Base-by-base conservation (phyloP, 2,797 vertebrate genomes). In the Muscicapa striata region DNA sequence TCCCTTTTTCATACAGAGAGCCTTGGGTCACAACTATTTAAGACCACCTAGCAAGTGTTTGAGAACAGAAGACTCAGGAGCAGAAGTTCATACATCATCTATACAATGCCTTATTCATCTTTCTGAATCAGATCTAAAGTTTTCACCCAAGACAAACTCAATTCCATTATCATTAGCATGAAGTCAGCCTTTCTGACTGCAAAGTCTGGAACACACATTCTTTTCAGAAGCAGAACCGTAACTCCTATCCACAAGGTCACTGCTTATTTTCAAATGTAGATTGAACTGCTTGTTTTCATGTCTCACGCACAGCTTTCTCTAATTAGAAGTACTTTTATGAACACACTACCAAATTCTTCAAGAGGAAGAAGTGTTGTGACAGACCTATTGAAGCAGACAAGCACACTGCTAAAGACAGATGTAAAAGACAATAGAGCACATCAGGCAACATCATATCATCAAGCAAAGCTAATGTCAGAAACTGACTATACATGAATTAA, bases 401-500 rank as follows among this genome's bases (percentile, higher is more conserved):
- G n/a, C 5, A 69, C 29, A 54, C 30, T 4, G 11, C 36, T 79
- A 34, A 79, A 36, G 34, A 73, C 45, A 68, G 46, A 57, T 4
- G 3, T 55, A 9, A 76, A 80, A 67, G 48, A 70, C n/a, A 46
- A n/a, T 0, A 43, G 18, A 90, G 66, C 32, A 52, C 22, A n/a
- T 8, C 2, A 48, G 3, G 27, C 5, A 21, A 89, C 45, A 88
- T 29, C 24, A 26, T 24, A 90, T 19, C 45, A 81, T 84, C 12
- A 72, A 64, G 68, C 18, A 49, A 72, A 93, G 38, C 67, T 40
- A 13, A 38, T 23, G 11, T 40, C 45, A 91, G 69, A 86, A 86
- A 77, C 11, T 4, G 16, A 67, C 32, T 22, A 61, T 7, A 61
- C 0, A 2, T 16, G 10, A 72, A 67, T 5, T 1, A 1, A 29